Conservation (phyloP, 2,888 invertebrate species). For the Drosophila nr. fundita region DNA sequence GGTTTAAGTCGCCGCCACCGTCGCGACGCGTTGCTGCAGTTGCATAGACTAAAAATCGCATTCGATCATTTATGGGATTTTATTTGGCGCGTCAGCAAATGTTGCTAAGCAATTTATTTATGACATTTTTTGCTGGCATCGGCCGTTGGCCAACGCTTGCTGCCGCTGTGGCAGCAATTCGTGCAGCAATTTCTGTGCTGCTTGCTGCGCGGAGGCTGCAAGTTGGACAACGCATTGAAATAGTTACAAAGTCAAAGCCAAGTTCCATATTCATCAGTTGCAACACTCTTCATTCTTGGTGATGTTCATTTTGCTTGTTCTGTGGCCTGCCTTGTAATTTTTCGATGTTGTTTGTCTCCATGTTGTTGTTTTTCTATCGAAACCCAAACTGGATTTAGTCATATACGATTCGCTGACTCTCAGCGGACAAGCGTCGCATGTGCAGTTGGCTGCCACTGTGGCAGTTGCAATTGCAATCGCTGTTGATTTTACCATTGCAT, state of each 20-base stretch:
- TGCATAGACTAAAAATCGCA: constrained; percentile 82
- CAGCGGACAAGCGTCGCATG: constrained; percentile 45
- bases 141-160: constrained; percentile 35
- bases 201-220: constrained; percentile 7
- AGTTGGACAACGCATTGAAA: constrained; percentile 64
- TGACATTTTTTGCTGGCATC: constrained; percentile 74
- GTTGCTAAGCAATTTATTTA: constrained; percentile 81
- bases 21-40: constrained; percentile 47
- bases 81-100: constrained; percentile 83
- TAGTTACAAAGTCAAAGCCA: constrained; percentile 80
- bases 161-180: constrained; percentile 68
- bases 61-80: constrained; percentile 84
- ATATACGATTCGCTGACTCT: constrained; percentile 64
- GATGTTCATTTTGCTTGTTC: constrained; percentile 65
- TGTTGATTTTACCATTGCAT: constrained; percentile 77
- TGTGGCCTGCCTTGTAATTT: constrained; percentile 76
- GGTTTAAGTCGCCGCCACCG: constrained; percentile 64
- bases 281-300: constrained; percentile 81
- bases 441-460: constrained; percentile 25
- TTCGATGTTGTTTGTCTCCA: constrained; percentile 59
- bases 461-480: constrained; percentile 51
- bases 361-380: constrained; percentile 74
- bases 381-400: constrained; percentile 79
- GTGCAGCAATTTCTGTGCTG: constrained; percentile 76
- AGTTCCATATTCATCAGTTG: constrained; percentile 84